Evolutionary conservation across 2,888 invertebrate species (phyloP).

Genomic region (Drosophila atripex): DNA sequence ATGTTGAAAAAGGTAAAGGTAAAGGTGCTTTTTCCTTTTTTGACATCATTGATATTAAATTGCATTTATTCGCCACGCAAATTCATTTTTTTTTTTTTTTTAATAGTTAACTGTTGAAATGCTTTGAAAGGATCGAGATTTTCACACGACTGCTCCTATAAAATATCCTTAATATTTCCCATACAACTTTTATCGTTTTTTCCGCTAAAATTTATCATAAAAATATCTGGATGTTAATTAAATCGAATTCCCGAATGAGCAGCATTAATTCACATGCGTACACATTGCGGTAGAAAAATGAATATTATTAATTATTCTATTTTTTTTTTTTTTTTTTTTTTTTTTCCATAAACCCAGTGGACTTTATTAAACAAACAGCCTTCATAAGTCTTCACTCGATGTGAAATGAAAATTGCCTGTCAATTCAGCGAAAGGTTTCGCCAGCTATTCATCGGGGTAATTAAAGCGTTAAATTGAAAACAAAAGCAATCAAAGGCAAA

Average conservation of each 20-base stretch:
- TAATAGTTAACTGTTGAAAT: not conserved
- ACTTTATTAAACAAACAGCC: constrained; percentile 65
- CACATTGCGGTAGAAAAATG: constrained; percentile 1
- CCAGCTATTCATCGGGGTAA: constrained; percentile 67
- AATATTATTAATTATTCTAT: constrained; percentile 63
- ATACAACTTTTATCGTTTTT: constrained; percentile 19
- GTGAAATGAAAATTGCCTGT: constrained; percentile 31
- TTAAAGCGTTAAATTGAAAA: constrained; percentile 76
- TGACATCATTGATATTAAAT: too few species aligned
- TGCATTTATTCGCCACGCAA: too few species aligned
- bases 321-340: constrained; percentile 27
- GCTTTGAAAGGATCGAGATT: not conserved
- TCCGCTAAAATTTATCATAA: constrained; percentile 27
- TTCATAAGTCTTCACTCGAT: constrained; percentile 2
- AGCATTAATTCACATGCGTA: constrained; percentile 24
- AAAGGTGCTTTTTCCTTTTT: not conserved
- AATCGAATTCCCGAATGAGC: constrained; percentile 59
- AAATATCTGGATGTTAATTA: constrained; percentile 66
- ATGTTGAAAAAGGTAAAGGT: not conserved
- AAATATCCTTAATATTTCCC: constrained; percentile 18
- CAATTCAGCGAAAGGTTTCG: constrained; percentile 49
- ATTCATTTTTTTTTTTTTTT: constrained; percentile 5
- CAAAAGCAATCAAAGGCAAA: constrained; percentile 49
- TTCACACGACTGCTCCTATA: too few species aligned
- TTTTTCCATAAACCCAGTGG: constrained; percentile 49